A percentile compares a stretch with the other conserved stretches of the same genome.
These are phyloP conservation scores for Cataglyphis altisquamis DNA, from an alignment of 2,888 invertebrate species.

Conservation along the genomic window DNA sequence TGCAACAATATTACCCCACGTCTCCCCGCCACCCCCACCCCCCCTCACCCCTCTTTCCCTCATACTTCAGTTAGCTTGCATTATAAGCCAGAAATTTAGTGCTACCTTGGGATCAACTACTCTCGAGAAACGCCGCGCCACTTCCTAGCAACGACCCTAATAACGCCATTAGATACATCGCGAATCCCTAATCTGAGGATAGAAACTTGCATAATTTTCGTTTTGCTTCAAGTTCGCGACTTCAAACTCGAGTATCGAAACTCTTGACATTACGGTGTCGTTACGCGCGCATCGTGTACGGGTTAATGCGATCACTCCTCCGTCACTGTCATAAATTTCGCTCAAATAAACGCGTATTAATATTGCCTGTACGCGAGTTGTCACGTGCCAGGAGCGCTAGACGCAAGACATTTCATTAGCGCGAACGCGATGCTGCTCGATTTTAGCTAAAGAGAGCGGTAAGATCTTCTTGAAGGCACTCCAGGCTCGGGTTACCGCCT, in stretches of 20 bases:
- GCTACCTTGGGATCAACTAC: slow-evolving; percentile 80
- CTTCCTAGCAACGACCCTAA: slow-evolving; percentile 82
- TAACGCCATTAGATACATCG: slow-evolving; percentile 84
- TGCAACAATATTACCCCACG: slow-evolving; percentile 72
- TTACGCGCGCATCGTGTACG: slow-evolving; percentile 59
- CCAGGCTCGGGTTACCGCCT: slow-evolving; percentile 28
- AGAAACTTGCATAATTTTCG: slow-evolving; percentile 77
- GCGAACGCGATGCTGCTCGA: not conserved
- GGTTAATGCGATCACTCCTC: slow-evolving; percentile 13
- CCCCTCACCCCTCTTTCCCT: slow-evolving; percentile 5
- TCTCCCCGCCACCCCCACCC: slow-evolving; percentile 24
- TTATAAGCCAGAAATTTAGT: slow-evolving; percentile 83
- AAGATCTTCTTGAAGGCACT: slow-evolving; percentile 10
- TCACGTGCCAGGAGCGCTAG: not conserved
- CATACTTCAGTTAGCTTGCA: slow-evolving; percentile 80
- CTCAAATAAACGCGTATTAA: slow-evolving; percentile 39
- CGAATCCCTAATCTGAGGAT: slow-evolving; percentile 81
- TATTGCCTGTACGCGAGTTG: slow-evolving; percentile 18
- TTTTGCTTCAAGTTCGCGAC: slow-evolving; percentile 68
- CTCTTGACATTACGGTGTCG: slow-evolving; percentile 61
- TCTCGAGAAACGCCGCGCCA: slow-evolving; percentile 79
- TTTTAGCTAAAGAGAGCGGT: not conserved
- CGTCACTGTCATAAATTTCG: slow-evolving; percentile 28
- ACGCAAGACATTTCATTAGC: slow-evolving; percentile 29
- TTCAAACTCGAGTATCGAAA: slow-evolving; percentile 68